Percentiles rank a stretch among this genome's conserved stretches.
Evolutionary conservation across 2,888 invertebrate genomes (phyloP).

Genomic region (Drosophila mettleri): DNA sequence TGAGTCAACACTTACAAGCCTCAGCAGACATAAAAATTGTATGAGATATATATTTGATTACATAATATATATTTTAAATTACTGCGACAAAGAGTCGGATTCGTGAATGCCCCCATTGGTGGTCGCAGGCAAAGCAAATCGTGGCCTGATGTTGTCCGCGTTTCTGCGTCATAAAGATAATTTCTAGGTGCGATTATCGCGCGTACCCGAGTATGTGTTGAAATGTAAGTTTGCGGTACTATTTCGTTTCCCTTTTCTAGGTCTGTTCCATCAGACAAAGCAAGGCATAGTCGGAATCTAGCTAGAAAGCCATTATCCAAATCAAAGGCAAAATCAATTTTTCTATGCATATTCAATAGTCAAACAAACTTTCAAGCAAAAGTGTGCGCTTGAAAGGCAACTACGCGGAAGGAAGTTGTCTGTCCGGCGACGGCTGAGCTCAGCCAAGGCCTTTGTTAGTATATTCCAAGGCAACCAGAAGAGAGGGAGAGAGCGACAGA

Average conservation of each 20-base stretch:
- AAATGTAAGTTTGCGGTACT: neutral
- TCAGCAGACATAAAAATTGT: neutral
- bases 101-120: constrained; percentile 35
- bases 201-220: neutral
- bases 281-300: neutral
- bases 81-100: constrained; percentile 1
- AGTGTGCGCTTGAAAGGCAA: constrained; percentile 2
- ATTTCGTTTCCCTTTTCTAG: too few relatives aligned
- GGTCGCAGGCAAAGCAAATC: constrained; percentile 43
- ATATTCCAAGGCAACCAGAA: neutral
- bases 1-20: neutral
- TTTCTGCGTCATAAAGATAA: constrained; percentile 48
- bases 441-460: constrained; percentile 34
- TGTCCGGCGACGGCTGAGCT: constrained; percentile 13
- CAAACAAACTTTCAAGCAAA: neutral
- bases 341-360: neutral
- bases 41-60: neutral
- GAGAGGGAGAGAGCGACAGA: neutral
- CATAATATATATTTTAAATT: neutral
- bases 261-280: neutral
- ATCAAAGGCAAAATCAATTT: neutral
- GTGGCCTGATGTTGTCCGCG: constrained; percentile 17
- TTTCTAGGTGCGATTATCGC: constrained; percentile 18
- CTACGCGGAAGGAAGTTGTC: constrained; percentile 43
- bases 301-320: neutral